These are phyloP conservation scores for Buathra laborator DNA, from an alignment of 2,888 invertebrate species.

Conservation along the genomic window DNA sequence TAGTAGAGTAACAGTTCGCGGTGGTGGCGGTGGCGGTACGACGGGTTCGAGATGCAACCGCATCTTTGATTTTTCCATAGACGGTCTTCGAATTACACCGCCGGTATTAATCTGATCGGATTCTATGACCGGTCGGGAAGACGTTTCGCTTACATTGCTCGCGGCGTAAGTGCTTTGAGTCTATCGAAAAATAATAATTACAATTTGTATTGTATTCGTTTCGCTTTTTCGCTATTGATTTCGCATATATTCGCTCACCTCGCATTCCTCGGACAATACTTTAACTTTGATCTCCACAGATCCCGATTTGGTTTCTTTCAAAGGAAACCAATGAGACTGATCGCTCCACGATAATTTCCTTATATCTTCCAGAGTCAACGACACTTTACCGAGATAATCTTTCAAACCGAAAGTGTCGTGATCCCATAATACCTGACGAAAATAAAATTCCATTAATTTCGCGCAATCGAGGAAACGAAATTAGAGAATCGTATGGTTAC, in stretches of 20 bases:
- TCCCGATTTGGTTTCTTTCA: slow-evolving; percentile 85
- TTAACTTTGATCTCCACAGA: slow-evolving; percentile 85
- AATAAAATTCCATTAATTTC: not conserved
- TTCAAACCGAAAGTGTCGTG: slow-evolving; percentile 86
- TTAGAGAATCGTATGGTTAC: not conserved
- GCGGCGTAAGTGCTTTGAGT: slow-evolving; percentile 81
- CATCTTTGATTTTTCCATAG: slow-evolving; percentile 81
- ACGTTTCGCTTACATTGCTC: slow-evolving; percentile 79
- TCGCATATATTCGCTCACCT: slow-evolving; percentile 71
- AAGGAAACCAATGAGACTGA: slow-evolving; percentile 84
- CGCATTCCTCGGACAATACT: slow-evolving; percentile 83
- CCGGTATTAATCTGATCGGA: slow-evolving; percentile 70
- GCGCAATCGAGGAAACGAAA: not conserved
- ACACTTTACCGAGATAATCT: slow-evolving; percentile 86
- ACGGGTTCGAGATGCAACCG: slow-evolving; percentile 79
- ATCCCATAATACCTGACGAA: slow-evolving; percentile 85
- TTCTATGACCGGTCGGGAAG: slow-evolving; percentile 71
- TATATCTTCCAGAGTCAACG: slow-evolving; percentile 85
- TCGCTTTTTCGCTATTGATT: not conserved
- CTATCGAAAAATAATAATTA: slow-evolving; percentile 64
- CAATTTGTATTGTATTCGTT: not conserved
- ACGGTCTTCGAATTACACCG: slow-evolving; percentile 78
- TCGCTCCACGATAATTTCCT: slow-evolving; percentile 85
- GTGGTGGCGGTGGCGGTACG: slow-evolving; percentile 82
- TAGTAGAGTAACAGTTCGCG: slow-evolving; percentile 81